phyloP scores from a whole-genome alignment of 2,113 vertebrate genomes.

The Sander lucioperca region DNA sequence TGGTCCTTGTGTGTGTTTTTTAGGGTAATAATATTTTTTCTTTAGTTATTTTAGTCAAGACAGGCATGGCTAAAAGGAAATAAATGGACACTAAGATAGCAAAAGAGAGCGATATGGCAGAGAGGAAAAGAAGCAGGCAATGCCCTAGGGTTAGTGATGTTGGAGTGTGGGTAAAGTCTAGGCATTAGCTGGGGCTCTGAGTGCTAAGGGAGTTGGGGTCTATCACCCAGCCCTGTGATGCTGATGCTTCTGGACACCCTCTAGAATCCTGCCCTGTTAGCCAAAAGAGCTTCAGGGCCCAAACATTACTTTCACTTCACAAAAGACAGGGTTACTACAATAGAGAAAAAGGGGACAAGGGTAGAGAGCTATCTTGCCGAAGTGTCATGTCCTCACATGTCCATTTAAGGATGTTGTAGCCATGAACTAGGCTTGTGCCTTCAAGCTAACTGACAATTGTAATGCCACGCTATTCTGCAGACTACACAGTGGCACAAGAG shows the following conservation, averaged over 20 bases:
- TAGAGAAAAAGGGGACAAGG: constrained; percentile 60
- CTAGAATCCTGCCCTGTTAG: constrained; percentile 59
- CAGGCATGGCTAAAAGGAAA: constrained; percentile 1
- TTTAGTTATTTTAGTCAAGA: not conserved
- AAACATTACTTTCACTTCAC: constrained; percentile 76
- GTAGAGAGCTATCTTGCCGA: constrained; percentile 53
- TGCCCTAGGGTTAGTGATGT: constrained; percentile 45
- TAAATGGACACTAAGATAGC: not conserved
- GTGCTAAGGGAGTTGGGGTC: constrained; percentile 53
- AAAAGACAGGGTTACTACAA: constrained; percentile 72
- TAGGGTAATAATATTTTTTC: not conserved
- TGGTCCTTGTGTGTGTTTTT: not conserved
- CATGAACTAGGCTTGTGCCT: constrained; percentile 62
- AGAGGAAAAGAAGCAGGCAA: constrained; percentile 16
- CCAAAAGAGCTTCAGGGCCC: constrained; percentile 69
- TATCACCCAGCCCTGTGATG: constrained; percentile 65
- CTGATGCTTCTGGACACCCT: constrained; percentile 77
- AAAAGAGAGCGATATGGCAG: not conserved
- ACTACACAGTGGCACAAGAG: constrained; percentile 1
- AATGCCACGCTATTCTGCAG: constrained; percentile 14
- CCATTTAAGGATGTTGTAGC: constrained; percentile 55
- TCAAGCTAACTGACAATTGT: constrained; percentile 36
- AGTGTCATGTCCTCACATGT: constrained; percentile 70
- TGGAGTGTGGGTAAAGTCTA: constrained; percentile 43
- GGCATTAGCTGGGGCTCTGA: constrained; percentile 46